Evolutionary conservation across 2,797 vertebrate species (phyloP), one percentile per base, ranked within the genome.

Genomic region (Phoeniculus purpureus): DNA sequence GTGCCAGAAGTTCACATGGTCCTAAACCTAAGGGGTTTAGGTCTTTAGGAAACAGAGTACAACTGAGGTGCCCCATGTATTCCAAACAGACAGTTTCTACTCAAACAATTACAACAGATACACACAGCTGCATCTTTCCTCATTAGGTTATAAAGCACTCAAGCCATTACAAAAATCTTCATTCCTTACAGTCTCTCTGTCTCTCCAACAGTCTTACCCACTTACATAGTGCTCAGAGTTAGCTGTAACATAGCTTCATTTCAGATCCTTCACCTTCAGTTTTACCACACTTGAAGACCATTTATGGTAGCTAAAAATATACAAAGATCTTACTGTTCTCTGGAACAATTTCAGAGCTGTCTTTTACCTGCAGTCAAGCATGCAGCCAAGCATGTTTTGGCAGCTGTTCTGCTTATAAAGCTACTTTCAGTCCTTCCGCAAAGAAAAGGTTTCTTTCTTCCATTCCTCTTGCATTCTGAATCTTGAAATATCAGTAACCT

Each of bases 311-410:
- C 72, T 77, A 77, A 92, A 95, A 85, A 62, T 75, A 86, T 1
- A 88, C 43, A 75, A 73, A 82, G 68, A 52, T 81, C 51, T 72
- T 50, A 22, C 18, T 68, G 75, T 82, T 87, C 64, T 65, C 83
- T n/a, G 59, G 70, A 65, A 60, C 70, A 47, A 51, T 54, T 62
- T 91, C 50, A 37, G 88, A 89, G 40, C 68, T 91, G 83, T 64
- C 65, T 89, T 78, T 71, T 68, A 93, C 90, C 94, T 94, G 91
- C 65, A 93, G 64, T 65, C 87, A 92, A 67, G 56, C 51, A 19
- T 55, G 51, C 70, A 92, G 78, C 25, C 47, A 67, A 67, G 65
- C 48, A 68, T 68, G 40, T 29, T 89, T 81, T 80, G 70, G 76
- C 77, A 93, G 84, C 31, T 70, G 67, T 68, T 87, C 68, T 76